Evolutionary conservation across 2,888 invertebrate genomes (phyloP), one percentile per base, ranked within the genome.

Genomic region (Morpho achilles): DNA sequence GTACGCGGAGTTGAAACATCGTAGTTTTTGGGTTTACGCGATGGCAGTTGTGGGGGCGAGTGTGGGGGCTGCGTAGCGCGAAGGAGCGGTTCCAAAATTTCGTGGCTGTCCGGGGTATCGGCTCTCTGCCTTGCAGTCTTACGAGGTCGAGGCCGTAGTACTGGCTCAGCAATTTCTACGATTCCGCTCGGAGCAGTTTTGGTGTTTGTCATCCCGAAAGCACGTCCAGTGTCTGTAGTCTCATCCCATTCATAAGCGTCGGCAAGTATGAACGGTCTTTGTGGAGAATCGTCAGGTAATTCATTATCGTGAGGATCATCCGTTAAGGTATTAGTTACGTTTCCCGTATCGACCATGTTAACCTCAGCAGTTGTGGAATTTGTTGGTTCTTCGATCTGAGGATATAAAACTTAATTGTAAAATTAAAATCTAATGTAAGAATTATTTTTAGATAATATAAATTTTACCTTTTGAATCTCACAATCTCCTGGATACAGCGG

Each of bases 401-500:
- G 32, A 54, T 65, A 58, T 42, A 51, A 40, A 58, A 22, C 22
- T 55, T 44, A 8, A 46, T 56, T 47, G 52, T 46, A 47, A 16
- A 32, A 32, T 32, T 32, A 5, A 32, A 32, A 32, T 5, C 32
- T 32, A 2, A 32, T 32, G 32, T 32, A 32, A 32, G 32, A 32
- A 22, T 56, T 32, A 54, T 23, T 46, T n/a, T 42, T 32, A 16
- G 16, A 3, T 9, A 10, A 10, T 8, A n/a, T n/a, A 7, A 45
- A 61, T 50, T 55, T 47, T 67, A 92, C 93, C 70, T 91, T 84
- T 52, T 93, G 93, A 64, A 94, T 83, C 75, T 93, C 93, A 74
- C 97, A 97, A 69, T 96, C 94, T 3, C 96, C 96, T 0, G 95
- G 93, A 70, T 94, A 93, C 2, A 97, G 91, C 1, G 94, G 94